Conservation (phyloP, 1,140 invertebrate genomes). For the Calycopis cecrops region DNA sequence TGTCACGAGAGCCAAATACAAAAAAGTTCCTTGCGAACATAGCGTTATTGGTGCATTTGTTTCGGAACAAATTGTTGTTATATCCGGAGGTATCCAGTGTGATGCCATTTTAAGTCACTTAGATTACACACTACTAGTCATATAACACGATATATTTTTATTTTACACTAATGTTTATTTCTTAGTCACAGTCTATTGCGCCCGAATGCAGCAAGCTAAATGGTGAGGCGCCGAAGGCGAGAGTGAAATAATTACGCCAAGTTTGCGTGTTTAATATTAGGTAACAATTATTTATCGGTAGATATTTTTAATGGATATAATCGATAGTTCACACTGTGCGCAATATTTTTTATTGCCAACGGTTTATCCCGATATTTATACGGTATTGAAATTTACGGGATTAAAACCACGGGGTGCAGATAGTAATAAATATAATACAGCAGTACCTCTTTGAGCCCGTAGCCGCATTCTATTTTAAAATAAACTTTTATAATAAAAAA, state of each 20-base stretch:
- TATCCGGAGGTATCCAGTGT: constrained; percentile 75
- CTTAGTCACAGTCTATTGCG: not conserved
- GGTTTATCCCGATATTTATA: too few relatives aligned
- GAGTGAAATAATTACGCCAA: not conserved
- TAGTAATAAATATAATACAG: too few relatives aligned
- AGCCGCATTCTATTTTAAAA: too few relatives aligned
- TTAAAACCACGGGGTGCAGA: too few relatives aligned
- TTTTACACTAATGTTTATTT: not conserved
- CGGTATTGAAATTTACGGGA: too few relatives aligned
- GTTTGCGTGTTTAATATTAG: too few relatives aligned
- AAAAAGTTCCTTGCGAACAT: constrained; percentile 74
- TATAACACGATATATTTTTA: not conserved
- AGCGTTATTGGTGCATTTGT: constrained; percentile 71
- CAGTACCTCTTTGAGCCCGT: too few relatives aligned
- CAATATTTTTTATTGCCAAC: too few relatives aligned
- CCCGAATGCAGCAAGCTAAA: not conserved
- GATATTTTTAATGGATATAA: too few relatives aligned
- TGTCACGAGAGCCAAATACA: constrained; percentile 76
- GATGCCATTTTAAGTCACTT: constrained; percentile 14
- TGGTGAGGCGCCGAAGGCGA: not conserved
- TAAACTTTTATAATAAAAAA: too few relatives aligned
- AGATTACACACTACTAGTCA: not conserved
- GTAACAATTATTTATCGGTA: too few relatives aligned
- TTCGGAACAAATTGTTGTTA: constrained; percentile 70
- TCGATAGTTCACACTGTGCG: too few relatives aligned